Evolutionary conservation across 37 sponge, comb jelly and placozoan genomes (phyloP), one percentile per base, ranked within the genome.

Genomic region (Hormiphora californensis): DNA sequence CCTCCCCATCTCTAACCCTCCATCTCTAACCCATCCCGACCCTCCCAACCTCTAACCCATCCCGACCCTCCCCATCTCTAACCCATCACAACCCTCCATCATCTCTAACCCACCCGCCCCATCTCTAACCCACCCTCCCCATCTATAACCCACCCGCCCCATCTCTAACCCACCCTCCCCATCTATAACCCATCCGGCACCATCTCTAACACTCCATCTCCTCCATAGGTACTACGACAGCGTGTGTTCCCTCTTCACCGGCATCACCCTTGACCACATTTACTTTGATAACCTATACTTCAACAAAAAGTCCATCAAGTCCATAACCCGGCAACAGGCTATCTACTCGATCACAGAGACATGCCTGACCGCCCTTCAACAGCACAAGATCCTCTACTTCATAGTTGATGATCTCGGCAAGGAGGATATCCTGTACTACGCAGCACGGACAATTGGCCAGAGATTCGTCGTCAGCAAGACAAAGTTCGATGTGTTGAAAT

Each of bases 221-320:
- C n/a, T n/a, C n/a, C n/a, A n/a, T n/a, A n/a, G n/a, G n/a, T n/a
- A n/a, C n/a, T n/a, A n/a, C n/a, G n/a, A n/a, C n/a, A n/a, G n/a
- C n/a, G n/a, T n/a, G n/a, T n/a, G n/a, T n/a, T n/a, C n/a, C n/a
- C 5, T 19, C 0, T 3, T 73, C 15, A 0, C 46, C 27, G 23
- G 43, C 25, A 25, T 32, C 41, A 28, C 5, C 33, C 68, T 93
- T 32, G 95, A 95, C 61, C 32, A 89, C 12, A 88, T 95, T 43
- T 95, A 91, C 85, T 53, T 95, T 22, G 96, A 95, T 81, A 95
- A 95, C 78, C 92, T 94, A n/a, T 92, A 93, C 89, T 91, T n/a
- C n/a, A 43, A 43, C 15, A 39, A 46, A 40, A 73, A 73, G 43
- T 22, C 25, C 4, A 30, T 25, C 43, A 73, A 39, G 44, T 73